Evolutionary conservation across 2,797 vertebrate genomes (phyloP), one percentile per base, ranked within the genome.

Genomic region (Pampus argenteus): DNA sequence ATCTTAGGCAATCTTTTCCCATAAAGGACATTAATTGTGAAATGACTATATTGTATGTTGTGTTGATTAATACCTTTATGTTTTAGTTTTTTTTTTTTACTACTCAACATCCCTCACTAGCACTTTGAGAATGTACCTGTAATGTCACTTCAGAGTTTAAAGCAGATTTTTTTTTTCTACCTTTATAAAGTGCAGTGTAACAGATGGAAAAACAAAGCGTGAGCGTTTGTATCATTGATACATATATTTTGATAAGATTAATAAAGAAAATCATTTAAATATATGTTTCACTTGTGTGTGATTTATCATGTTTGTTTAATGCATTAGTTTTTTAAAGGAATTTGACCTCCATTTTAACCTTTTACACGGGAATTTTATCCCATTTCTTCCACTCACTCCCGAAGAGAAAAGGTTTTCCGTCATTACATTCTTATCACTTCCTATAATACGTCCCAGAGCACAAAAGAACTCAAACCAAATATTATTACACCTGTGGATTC

Each of bases 171-270:
- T 76, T 84, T 78, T 86, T 79, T 86, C 57, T 82, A 88, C 78
- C 54, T 74, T 80, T 64, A 83, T 86, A 55, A 82, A 76, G 71
- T 91, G 88, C 79, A 75, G 88, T 88, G 81, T 82, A 76, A 78
- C 78, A 76, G 28, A 84, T 68, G 78, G 58, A 60, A 75, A 82
- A 79, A 81, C 23, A 69, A 80, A 62, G 86, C 66, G 78, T 90
- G 87, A 86, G 74, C n/a, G n/a, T 88, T 91, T 91, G 82, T 89
- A 85, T 74, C 55, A 75, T 49, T 87, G 79, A 83, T 77, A 83
- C 50, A 85, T 86, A 84, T 88, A 84, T 89, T 88, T 91, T 82
- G 79, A 20, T 90, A 89, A 87, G 55, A 80, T 87, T 71, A 92
- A 87, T 88, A 90, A 86, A 89, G 40, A 68, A 64, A 74, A 22